Conservation (phyloP, 1,140 invertebrate genomes). For the Globodera rostochiensis region DNA sequence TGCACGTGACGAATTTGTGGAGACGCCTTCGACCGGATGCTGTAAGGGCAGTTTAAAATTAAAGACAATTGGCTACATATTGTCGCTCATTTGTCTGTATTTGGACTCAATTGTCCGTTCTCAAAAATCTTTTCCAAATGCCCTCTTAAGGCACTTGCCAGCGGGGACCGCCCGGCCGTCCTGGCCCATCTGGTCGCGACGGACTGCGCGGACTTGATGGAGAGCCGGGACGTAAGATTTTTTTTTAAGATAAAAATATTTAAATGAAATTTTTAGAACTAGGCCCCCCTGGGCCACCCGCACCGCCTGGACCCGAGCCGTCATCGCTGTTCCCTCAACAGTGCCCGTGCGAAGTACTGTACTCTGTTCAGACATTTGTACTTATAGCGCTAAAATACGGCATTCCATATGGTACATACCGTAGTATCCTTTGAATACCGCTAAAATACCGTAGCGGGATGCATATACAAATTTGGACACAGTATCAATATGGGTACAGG, state of each 20-base stretch:
- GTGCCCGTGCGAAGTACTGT: conserved; percentile 53
- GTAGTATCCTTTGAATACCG: too few species aligned
- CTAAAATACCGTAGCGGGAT: too few species aligned
- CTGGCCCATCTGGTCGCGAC: conserved; percentile 49
- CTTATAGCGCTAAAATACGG: too few species aligned
- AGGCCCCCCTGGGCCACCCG: conserved; percentile 49
- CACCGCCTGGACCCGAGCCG: conserved; percentile 51
- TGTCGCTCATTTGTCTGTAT: neutral
- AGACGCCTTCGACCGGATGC: conserved; percentile 58
- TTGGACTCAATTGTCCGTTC: neutral
- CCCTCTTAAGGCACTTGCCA: conserved; percentile 43
- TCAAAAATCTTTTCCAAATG: neutral
- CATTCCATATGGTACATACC: too few species aligned
- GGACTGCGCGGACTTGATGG: conserved; percentile 53
- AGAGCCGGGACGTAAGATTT: conserved; percentile 38
- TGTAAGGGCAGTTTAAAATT: conserved; percentile 19
- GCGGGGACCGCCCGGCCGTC: conserved; percentile 51
- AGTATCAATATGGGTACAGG: too few species aligned
- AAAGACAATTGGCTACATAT: neutral
- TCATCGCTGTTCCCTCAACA: conserved; percentile 49
- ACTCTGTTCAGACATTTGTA: neutral
- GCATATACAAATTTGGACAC: too few species aligned
- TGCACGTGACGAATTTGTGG: conserved; percentile 54
- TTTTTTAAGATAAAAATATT: neutral
- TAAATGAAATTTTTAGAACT: conserved; percentile 9